These are phyloP conservation scores for Drosophila nigrodunni DNA, from an alignment of 1,140 invertebrate genomes.

Conservation along the genomic window DNA sequence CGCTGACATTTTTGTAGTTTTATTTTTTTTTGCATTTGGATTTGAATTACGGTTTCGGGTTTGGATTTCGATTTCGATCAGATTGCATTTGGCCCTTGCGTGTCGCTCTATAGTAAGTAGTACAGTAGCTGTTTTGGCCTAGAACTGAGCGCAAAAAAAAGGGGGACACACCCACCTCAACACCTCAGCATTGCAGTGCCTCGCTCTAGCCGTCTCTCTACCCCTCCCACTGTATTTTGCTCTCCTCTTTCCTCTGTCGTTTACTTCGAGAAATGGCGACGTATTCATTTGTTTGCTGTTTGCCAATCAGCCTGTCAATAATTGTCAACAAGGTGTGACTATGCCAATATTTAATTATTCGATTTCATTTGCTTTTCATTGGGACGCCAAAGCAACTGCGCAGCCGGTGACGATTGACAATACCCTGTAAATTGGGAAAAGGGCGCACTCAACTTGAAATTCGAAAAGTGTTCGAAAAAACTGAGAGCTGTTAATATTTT, in stretches of 20 bases:
- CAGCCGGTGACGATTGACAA: slow-evolving; percentile 17
- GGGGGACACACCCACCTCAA: slow-evolving; percentile 8
- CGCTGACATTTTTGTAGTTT: neutral
- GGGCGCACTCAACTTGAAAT: too few species aligned
- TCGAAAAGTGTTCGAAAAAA: too few species aligned
- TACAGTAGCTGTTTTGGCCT: slow-evolving; percentile 20
- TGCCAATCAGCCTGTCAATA: slow-evolving; percentile 83
- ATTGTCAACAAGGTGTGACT: slow-evolving; percentile 83
- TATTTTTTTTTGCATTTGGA: slow-evolving; percentile 6
- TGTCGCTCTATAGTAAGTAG: neutral
- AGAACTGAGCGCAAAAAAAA: neutral
- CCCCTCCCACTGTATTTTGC: neutral
- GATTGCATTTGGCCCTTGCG: slow-evolving; percentile 23
- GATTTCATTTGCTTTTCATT: slow-evolving; percentile 73
- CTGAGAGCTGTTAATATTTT: too few species aligned
- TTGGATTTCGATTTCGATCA: slow-evolving; percentile 9
- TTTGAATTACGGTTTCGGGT: slow-evolving; percentile 8
- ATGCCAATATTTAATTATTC: slow-evolving; percentile 83
- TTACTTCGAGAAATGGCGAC: slow-evolving; percentile 49
- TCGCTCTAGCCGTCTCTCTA: neutral
- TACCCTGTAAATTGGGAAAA: neutral
- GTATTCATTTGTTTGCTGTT: slow-evolving; percentile 82
- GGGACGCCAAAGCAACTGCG: slow-evolving; percentile 27
- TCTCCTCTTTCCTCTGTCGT: neutral
- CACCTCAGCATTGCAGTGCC: neutral